A percentile compares a stretch with the other conserved stretches of the same genome.
These are phyloP conservation scores for Ahaetulla prasina DNA, from an alignment of 2,113 vertebrate genomes.

Conservation along the genomic window DNA sequence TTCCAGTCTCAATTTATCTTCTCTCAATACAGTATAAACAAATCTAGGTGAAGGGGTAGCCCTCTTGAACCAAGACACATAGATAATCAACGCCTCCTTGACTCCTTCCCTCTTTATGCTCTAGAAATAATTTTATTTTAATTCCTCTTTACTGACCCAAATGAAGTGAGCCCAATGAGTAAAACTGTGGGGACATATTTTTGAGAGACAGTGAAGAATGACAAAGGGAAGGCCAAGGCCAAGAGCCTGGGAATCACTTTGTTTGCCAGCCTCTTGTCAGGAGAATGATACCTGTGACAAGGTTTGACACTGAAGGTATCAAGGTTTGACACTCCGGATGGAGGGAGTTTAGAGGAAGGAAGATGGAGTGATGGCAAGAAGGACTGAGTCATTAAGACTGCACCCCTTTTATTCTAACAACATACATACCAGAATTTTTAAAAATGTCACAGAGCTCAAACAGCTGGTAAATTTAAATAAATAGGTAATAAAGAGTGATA, in stretches of 20 bases:
- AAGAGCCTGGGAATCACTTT: not conserved
- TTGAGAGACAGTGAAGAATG: not conserved
- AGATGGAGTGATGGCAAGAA: constrained; percentile 26
- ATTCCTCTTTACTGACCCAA: not conserved
- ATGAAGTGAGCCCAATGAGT: not conserved
- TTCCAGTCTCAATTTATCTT: not conserved
- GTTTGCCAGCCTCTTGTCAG: fast-evolving
- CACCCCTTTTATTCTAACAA: constrained; percentile 51
- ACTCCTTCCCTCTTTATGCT: not conserved
- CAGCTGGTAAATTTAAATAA: not conserved
- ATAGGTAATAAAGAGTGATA: constrained; percentile 39
- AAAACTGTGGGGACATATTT: not conserved
- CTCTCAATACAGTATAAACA: not conserved
- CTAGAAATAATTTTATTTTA: not conserved
- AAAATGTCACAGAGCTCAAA: constrained; percentile 55
- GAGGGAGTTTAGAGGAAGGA: not conserved
- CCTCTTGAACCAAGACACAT: not conserved
- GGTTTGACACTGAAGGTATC: constrained; percentile 26
- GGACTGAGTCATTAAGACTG: constrained; percentile 43
- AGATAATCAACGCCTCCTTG: not conserved
- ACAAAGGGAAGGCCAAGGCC: not conserved
- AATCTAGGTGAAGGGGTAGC: not conserved
- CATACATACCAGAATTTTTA: constrained; percentile 46
- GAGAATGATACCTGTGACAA: not conserved
- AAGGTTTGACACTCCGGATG: constrained; percentile 11